phyloP scores from a whole-genome alignment of 2,113 vertebrate genomes.

The Delphinus delphis region DNA sequence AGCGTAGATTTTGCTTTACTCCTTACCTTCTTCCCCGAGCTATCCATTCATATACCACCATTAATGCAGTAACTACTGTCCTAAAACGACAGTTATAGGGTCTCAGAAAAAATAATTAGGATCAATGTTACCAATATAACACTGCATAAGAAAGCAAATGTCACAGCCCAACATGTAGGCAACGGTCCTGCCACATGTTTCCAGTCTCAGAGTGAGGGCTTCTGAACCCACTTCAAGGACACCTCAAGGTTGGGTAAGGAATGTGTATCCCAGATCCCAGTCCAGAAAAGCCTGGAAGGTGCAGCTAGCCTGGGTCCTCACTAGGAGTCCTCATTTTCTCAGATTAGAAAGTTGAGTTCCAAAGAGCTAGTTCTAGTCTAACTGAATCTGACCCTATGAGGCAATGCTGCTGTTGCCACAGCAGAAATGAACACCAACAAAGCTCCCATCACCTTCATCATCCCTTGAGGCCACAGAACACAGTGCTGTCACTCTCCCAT shows the following conservation, averaged over 20 bases:
- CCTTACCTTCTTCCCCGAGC: not conserved
- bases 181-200: not conserved
- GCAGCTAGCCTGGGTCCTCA: not conserved
- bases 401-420: not conserved
- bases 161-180: not conserved
- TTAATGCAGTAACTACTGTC: not conserved
- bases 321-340: constrained; percentile 32
- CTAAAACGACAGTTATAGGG: not conserved
- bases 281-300: not conserved
- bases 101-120: not conserved
- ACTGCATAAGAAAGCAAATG: not conserved
- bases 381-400: not conserved
- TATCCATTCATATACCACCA: not conserved
- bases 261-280: not conserved
- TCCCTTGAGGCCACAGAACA: not conserved
- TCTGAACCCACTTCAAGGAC: not conserved
- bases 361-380: not conserved
- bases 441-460: not conserved
- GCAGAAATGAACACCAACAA: not conserved
- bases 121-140: not conserved
- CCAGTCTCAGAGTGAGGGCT: not conserved
- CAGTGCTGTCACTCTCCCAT: not conserved
- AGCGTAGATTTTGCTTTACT: not conserved
- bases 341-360: not conserved
- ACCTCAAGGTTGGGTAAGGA: not conserved